phyloP scores from a whole-genome alignment of 2,113 vertebrate species.

The Cyphomyrus plagiostoma region DNA sequence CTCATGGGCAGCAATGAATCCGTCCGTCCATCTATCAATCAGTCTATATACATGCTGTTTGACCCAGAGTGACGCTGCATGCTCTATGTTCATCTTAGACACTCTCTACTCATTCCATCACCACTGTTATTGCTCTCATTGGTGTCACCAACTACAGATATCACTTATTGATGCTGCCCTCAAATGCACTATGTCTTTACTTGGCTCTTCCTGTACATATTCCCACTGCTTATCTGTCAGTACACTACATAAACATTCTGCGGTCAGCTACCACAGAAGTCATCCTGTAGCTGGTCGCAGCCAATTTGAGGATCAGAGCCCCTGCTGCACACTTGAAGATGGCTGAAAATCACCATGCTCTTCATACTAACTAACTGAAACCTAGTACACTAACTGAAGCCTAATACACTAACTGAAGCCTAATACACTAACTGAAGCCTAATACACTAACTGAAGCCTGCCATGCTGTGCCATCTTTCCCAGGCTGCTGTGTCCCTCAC shows the following conservation, averaged over 20 bases:
- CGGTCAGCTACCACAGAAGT: background rate
- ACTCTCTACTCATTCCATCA: background rate
- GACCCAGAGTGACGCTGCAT: background rate
- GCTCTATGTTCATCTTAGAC: background rate
- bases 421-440: too few relatives aligned
- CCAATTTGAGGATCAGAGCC: background rate
- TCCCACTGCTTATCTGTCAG: background rate
- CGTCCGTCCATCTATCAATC: background rate
- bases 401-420: too few relatives aligned
- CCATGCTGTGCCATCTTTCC: background rate
- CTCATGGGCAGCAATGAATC: background rate
- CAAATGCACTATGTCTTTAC: background rate
- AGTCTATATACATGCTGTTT: background rate
- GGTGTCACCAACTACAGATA: background rate
- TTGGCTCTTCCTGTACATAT: background rate
- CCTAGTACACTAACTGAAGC: too few relatives aligned
- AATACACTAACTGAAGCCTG: background rate
- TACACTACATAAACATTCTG: background rate
- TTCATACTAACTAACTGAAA: background rate
- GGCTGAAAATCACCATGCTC: background rate
- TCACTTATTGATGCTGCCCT: background rate
- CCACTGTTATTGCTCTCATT: background rate
- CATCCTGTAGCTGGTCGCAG: background rate
- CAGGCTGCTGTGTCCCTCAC: background rate
- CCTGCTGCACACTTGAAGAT: background rate